phyloP scores from a whole-genome alignment of 1,140 invertebrate genomes.

The Mylabris phalerata region DNA sequence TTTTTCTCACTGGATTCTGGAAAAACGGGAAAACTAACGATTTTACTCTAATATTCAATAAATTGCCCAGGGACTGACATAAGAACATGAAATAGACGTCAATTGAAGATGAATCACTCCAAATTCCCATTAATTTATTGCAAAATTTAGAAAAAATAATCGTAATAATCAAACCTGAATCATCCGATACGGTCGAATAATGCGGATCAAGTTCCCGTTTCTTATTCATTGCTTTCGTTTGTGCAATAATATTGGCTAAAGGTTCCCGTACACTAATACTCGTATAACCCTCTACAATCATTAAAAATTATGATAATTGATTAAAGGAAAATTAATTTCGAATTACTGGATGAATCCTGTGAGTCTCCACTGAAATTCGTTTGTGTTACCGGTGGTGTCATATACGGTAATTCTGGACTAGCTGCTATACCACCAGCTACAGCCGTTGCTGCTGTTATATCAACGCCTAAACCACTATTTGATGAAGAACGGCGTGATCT shows the following conservation, averaged over 20 bases:
- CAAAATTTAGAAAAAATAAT: too few species aligned
- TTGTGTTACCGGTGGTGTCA: constrained; percentile 70
- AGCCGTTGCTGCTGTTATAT: constrained; percentile 71
- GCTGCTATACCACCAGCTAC: constrained; percentile 77
- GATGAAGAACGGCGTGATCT: constrained; percentile 48
- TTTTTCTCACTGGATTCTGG: too few species aligned
- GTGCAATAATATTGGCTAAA: constrained; percentile 62
- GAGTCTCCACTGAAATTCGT: constrained; percentile 77
- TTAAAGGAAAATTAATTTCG: not conserved
- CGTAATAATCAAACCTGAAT: constrained; percentile 55
- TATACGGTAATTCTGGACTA: constrained; percentile 81
- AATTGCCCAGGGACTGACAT: too few species aligned
- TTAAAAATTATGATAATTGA: constrained; percentile 7
- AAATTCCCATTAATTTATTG: too few species aligned
- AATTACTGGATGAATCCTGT: constrained; percentile 70
- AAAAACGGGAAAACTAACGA: too few species aligned
- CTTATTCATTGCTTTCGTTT: constrained; percentile 44
- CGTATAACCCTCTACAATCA: constrained; percentile 72
- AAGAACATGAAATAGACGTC: too few species aligned
- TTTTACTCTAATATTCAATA: too few species aligned
- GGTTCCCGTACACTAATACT: constrained; percentile 86
- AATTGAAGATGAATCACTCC: too few species aligned
- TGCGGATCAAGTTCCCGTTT: constrained; percentile 58
- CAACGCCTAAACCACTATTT: constrained; percentile 41
- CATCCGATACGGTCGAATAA: constrained; percentile 78